Percentiles rank a stretch among this genome's conserved stretches.
phyloP scores from a whole-genome alignment of 2,888 invertebrate genomes.

The Temnothorax rugatulus region DNA sequence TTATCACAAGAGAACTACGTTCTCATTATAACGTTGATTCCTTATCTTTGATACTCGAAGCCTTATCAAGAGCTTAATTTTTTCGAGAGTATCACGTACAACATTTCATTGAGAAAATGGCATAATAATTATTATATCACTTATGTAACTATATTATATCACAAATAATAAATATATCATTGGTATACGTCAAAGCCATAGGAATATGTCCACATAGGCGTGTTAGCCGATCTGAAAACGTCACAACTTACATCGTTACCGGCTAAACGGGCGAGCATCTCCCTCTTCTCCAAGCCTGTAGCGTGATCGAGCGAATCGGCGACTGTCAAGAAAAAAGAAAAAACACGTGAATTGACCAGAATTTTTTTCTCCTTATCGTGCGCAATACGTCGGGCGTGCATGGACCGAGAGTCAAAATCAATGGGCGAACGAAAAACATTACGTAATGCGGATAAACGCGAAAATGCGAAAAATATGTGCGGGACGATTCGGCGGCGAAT shows the following conservation, averaged over 20 bases:
- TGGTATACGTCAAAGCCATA: neutral
- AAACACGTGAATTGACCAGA: neutral
- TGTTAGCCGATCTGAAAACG: neutral
- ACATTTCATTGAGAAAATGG: neutral
- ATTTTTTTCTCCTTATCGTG: neutral
- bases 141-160: neutral
- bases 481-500: neutral
- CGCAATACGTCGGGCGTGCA: neutral
- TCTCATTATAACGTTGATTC: neutral
- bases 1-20: neutral
- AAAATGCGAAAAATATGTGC: slow-evolving; percentile 13
- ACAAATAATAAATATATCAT: too few relatives aligned
- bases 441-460: slow-evolving; percentile 60
- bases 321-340: slow-evolving; percentile 66
- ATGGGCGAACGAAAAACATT: slow-evolving; percentile 53
- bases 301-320: slow-evolving; percentile 96
- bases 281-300: slow-evolving; percentile 96
- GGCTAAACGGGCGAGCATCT: slow-evolving; percentile 93
- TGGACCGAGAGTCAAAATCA: slow-evolving; percentile 19
- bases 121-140: neutral
- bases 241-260: slow-evolving; percentile 91
- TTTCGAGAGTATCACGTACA: neutral
- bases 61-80: neutral
- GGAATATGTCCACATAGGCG: neutral
- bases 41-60: slow-evolving; percentile 24